Evolutionary conservation across 2,113 vertebrate species (phyloP).

Genomic region (Hippocampus barbouri): DNA sequence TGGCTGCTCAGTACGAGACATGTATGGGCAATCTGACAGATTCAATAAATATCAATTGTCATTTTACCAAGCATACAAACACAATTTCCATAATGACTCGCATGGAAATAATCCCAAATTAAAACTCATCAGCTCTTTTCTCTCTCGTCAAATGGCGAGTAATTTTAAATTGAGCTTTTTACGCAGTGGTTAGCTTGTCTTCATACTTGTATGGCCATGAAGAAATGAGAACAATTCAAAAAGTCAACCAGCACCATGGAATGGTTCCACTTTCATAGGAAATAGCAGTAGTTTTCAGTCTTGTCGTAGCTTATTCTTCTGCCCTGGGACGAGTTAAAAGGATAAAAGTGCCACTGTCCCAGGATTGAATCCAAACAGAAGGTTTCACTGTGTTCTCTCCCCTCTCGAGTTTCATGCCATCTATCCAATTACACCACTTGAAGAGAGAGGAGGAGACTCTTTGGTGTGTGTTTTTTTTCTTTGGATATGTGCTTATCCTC

Average conservation of each 20-base stretch:
- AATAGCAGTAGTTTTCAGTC: conserved; percentile 3
- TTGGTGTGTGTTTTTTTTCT: conserved; percentile 11
- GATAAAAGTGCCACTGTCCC: conserved; percentile 14
- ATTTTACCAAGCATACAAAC: not conserved
- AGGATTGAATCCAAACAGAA: conserved; percentile 23
- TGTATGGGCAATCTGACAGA: not conserved
- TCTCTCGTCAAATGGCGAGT: not conserved
- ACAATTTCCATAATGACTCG: not conserved
- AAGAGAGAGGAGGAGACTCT: not conserved
- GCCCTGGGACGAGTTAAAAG: conserved; percentile 6
- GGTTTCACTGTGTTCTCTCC: conserved; percentile 19
- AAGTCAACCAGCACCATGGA: not conserved
- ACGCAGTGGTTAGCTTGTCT: not conserved
- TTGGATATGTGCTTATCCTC: conserved; percentile 1
- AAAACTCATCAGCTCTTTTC: not conserved
- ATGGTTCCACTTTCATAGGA: not conserved
- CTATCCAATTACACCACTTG: conserved; percentile 10
- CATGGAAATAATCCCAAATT: not conserved
- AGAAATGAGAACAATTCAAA: not conserved
- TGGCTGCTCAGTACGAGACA: not conserved
- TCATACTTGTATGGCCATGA: not conserved
- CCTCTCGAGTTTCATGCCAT: conserved; percentile 29
- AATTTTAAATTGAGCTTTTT: not conserved
- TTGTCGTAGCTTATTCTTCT: conserved; percentile 10
- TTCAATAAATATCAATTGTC: not conserved